These are phyloP conservation scores for Peromyscus eremicus DNA, from an alignment of 2,797 vertebrate genomes.

Conservation along the genomic window DNA sequence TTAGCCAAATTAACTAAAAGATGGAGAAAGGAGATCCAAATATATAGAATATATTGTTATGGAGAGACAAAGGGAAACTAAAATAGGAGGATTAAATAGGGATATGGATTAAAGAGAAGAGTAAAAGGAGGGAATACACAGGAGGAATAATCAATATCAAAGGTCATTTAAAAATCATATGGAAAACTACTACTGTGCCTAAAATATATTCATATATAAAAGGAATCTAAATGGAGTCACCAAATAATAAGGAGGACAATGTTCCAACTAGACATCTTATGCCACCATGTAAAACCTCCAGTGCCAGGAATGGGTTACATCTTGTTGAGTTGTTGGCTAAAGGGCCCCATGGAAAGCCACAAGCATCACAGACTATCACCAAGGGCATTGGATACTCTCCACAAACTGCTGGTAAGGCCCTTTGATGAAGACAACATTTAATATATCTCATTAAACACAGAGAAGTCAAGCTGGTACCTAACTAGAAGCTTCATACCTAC, in stretches of 20 bases:
- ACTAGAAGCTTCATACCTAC: not conserved
- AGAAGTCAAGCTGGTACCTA: not conserved
- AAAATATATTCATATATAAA: not conserved
- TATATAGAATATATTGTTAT: too few relatives aligned
- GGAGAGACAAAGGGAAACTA: too few relatives aligned
- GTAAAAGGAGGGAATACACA: too few relatives aligned
- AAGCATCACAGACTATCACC: not conserved
- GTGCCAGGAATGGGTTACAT: not conserved
- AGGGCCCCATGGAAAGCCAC: not conserved
- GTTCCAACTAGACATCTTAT: not conserved
- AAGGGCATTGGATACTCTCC: not conserved
- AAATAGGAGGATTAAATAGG: too few relatives aligned
- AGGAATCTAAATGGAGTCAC: not conserved
- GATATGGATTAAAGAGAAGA: too few relatives aligned
- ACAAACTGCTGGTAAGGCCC: not conserved
- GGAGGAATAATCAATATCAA: too few relatives aligned
- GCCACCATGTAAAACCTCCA: not conserved
- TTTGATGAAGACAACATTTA: not conserved
- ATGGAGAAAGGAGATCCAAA: too few relatives aligned
- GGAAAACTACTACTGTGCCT: not conserved
- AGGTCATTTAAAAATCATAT: not conserved
- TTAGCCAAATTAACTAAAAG: too few relatives aligned
- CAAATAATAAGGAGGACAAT: not conserved
- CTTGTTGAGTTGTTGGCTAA: not conserved
- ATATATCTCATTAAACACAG: not conserved